Evolutionary conservation across 64 coral and sea anemone species (phyloP).

Genomic region (Porites australiensis): DNA sequence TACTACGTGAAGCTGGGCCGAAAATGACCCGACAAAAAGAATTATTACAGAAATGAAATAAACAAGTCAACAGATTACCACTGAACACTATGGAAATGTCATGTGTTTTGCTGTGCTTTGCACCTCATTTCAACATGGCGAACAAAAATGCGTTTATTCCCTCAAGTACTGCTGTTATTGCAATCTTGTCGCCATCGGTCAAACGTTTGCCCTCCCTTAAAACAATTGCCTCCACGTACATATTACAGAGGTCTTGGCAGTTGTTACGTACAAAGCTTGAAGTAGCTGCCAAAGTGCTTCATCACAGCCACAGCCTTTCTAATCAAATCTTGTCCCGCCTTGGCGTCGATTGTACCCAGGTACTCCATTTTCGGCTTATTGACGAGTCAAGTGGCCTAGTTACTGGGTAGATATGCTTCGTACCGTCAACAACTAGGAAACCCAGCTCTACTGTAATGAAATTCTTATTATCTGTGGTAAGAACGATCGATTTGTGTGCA

Average conservation of each 20-base stretch:
- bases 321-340: constrained; percentile 45
- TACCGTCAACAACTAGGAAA: constrained; percentile 21
- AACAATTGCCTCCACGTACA: constrained; percentile 60
- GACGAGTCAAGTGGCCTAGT: neutral
- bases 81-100: no score
- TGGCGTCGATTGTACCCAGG: constrained; percentile 34
- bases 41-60: no score
- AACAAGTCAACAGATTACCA: no score
- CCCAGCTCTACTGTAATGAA: constrained; percentile 68
- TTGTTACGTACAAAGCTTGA: constrained; percentile 84
- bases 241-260: constrained; percentile 84
- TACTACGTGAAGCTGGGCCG: no score
- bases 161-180: neutral
- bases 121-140: neutral
- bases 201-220: neutral
- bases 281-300: constrained; percentile 73
- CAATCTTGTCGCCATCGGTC: no score
- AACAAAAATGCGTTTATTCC: constrained; percentile 2
- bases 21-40: no score
- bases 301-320: constrained; percentile 64
- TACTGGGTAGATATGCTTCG: constrained; percentile 28
- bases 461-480: constrained; percentile 48
- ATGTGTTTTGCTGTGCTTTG: no score
- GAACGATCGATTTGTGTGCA: constrained; percentile 66
- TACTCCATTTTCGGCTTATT: constrained; percentile 22